Percentiles rank a stretch among this genome's conserved stretches.
Conservation (phyloP, 2,888 invertebrate genomes). For the Drosophila neutralis region DNA sequence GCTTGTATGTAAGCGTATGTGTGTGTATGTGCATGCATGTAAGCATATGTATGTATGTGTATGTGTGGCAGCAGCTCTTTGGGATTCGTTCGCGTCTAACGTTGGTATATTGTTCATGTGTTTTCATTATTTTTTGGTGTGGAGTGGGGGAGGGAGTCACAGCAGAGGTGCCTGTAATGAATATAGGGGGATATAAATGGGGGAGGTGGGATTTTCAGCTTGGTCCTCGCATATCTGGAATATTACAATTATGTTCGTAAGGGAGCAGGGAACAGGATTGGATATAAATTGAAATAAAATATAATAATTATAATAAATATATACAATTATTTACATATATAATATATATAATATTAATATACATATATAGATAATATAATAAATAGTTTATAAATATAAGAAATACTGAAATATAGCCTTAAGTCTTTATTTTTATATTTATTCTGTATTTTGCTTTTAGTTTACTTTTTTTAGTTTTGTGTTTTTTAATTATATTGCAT, state of each 20-base stretch:
- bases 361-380: not conserved
- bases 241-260: conserved; percentile 29
- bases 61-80: conserved; percentile 18
- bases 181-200: not conserved
- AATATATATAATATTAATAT: not conserved
- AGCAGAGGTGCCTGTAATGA: conserved; percentile 1
- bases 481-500: not conserved
- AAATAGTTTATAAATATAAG: no score
- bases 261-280: conserved; percentile 1
- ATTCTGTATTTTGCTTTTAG: no score
- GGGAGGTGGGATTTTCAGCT: not conserved
- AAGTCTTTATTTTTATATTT: not conserved
- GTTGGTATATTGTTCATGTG: conserved; percentile 41
- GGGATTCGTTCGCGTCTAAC: conserved; percentile 22
- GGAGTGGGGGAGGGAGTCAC: not conserved
- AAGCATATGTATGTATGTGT: conserved; percentile 10
- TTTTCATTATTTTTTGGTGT: conserved; percentile 43
- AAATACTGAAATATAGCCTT: no score
- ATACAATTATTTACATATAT: no score
- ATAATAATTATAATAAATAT: not conserved
- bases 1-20: conserved; percentile 10
- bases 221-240: conserved; percentile 20
- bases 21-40: conserved; percentile 12
- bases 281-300: not conserved
- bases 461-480: not conserved